Conservation (phyloP, 2,797 vertebrate species). For the Jordanella pulchra region DNA sequence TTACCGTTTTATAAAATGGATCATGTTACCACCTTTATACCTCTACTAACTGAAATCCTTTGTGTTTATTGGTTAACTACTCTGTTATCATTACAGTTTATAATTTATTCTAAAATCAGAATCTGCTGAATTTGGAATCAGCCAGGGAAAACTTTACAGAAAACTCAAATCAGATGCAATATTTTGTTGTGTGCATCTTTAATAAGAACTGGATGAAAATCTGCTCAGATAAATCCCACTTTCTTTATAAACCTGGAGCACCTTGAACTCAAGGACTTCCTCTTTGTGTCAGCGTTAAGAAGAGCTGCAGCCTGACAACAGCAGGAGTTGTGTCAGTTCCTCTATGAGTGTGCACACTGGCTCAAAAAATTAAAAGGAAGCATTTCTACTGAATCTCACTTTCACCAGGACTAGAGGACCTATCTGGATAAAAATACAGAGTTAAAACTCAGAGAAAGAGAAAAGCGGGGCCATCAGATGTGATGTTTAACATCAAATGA, state of each 20-base stretch:
- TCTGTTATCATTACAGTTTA: not conserved
- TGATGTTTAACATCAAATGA: conserved; percentile 6
- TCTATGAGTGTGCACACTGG: not conserved
- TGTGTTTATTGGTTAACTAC: not conserved
- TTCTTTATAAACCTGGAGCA: conserved; percentile 37
- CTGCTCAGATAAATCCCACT: conserved; percentile 5
- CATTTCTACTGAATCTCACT: not conserved
- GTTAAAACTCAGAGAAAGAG: conserved; percentile 2
- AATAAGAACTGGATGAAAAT: not conserved
- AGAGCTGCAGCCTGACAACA: conserved; percentile 20
- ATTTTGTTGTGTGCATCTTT: not conserved
- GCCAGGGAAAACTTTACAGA: not conserved
- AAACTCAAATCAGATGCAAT: not conserved
- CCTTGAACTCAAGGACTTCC: conserved; percentile 23
- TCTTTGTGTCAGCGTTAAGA: conserved; percentile 21
- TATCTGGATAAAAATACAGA: conserved; percentile 1
- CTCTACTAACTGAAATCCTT: not conserved
- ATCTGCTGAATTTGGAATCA: not conserved
- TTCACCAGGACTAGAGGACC: conserved; percentile 12
- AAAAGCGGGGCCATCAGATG: conserved; percentile 1
- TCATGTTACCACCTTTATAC: not conserved
- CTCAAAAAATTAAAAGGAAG: conserved; percentile 3
- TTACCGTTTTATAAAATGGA: too few relatives aligned
- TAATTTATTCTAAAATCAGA: not conserved
- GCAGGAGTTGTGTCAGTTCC: conserved; percentile 3